Conservation (phyloP, 2,113 vertebrate species). For the Chlorocebus sabaeus region DNA sequence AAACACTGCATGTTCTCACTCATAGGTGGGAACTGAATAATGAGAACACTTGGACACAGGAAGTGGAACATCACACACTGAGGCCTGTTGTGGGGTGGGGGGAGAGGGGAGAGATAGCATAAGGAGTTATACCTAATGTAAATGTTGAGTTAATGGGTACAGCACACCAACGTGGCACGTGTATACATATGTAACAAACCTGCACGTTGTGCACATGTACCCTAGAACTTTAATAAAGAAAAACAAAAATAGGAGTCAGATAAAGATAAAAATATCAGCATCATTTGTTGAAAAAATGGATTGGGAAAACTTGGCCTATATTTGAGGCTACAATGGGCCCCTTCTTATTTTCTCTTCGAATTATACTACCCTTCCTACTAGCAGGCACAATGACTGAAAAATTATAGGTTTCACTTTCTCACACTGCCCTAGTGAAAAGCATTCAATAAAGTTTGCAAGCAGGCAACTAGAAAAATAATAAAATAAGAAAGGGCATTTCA, state of each 20-base stretch:
- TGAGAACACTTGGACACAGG: no score
- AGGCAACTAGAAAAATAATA: neutral
- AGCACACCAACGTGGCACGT: no score
- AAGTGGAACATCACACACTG: no score
- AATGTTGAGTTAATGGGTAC: no score
- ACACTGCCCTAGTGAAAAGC: neutral
- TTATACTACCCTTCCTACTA: neutral
- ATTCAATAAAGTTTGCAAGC: neutral
- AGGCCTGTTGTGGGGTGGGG: no score
- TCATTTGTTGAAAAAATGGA: constrained; percentile 1
- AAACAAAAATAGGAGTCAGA: neutral
- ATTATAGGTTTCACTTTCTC: neutral
- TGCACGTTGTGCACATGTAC: no score
- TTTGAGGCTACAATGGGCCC: neutral
- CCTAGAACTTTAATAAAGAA: no score
- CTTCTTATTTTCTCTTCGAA: constrained; percentile 24
- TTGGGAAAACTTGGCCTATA: constrained; percentile 18
- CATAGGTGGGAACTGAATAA: no score
- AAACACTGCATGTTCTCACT: no score
- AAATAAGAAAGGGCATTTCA: neutral
- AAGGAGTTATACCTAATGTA: no score
- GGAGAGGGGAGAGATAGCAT: no score
- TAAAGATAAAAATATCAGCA: neutral
- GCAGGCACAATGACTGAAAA: neutral
- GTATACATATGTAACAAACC: no score